Percentiles rank a stretch among this genome's conserved stretches.
Conservation (phyloP, 2,797 vertebrate genomes). For the Pangasius macronema region DNA sequence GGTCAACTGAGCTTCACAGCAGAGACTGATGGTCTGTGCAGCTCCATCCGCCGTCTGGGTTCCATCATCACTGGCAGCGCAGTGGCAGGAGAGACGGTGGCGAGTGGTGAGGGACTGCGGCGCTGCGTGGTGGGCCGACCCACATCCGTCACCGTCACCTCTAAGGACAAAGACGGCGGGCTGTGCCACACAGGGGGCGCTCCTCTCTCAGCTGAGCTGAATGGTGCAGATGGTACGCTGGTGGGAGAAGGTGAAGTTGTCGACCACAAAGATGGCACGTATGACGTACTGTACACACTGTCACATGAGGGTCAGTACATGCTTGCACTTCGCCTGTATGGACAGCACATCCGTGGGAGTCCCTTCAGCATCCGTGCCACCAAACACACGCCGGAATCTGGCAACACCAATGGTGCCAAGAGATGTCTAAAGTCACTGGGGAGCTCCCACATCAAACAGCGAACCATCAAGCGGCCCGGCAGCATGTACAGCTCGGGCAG, state of each 20-base stretch:
- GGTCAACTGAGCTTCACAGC: constrained; percentile 91
- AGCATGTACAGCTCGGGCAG: constrained; percentile 97
- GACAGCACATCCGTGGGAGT: constrained; percentile 94
- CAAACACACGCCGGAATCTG: constrained; percentile 84
- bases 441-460: constrained; percentile 90
- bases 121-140: constrained; percentile 89
- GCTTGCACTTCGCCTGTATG: constrained; percentile 88
- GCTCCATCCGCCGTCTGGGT: constrained; percentile 95
- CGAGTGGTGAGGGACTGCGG: constrained; percentile 88
- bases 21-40: constrained; percentile 93
- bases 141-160: constrained; percentile 89
- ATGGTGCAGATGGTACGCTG: constrained; percentile 79
- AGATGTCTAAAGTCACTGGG: constrained; percentile 90
- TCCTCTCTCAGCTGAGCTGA: constrained; percentile 85
- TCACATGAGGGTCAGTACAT: constrained; percentile 88
- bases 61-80: constrained; percentile 92
- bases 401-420: constrained; percentile 83
- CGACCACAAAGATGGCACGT: constrained; percentile 97
- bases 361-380: constrained; percentile 91
- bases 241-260: constrained; percentile 83
- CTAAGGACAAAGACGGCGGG: constrained; percentile 94
- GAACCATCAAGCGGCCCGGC: constrained; percentile 89
- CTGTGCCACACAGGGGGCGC: constrained; percentile 94
- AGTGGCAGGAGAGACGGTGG: constrained; percentile 91
- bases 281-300: constrained; percentile 88